phyloP scores from a whole-genome alignment of 2,797 vertebrate genomes.

The Spinibarbus caldwelli region DNA sequence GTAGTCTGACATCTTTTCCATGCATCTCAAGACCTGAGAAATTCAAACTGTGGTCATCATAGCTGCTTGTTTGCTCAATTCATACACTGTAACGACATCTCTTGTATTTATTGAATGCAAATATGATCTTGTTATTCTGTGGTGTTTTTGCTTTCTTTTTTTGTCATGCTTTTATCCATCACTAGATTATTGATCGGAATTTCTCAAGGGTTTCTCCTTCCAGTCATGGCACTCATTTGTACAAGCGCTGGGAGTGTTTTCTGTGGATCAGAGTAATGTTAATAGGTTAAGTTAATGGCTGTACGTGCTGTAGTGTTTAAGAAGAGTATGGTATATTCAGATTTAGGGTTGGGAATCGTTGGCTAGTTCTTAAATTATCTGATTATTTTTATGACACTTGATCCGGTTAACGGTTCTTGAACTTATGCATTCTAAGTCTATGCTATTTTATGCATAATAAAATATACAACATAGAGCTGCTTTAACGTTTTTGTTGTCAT shows the following conservation, averaged over 20 bases:
- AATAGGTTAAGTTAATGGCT: conserved; percentile 2
- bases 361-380: not conserved
- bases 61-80: not conserved
- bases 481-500: not conserved
- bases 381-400: not conserved
- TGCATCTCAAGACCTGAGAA: conserved; percentile 4
- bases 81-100: not conserved
- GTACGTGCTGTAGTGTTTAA: not conserved
- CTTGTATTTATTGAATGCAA: conserved; percentile 38
- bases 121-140: conserved; percentile 11
- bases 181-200: conserved; percentile 23
- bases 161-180: conserved; percentile 20
- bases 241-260: conserved; percentile 19
- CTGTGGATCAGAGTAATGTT: conserved; percentile 20
- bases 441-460: not conserved
- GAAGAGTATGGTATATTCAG: not conserved
- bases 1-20: not conserved
- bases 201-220: conserved; percentile 33
- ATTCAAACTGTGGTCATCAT: conserved; percentile 5
- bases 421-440: not conserved
- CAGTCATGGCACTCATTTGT: conserved; percentile 21
- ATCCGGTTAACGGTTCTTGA: not conserved
- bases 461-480: not conserved
- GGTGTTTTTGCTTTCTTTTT: conserved; percentile 8
- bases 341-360: conserved; percentile 30